Evolutionary conservation across 1,140 invertebrate genomes (phyloP).

Genomic region (Aphis craccivora): DNA sequence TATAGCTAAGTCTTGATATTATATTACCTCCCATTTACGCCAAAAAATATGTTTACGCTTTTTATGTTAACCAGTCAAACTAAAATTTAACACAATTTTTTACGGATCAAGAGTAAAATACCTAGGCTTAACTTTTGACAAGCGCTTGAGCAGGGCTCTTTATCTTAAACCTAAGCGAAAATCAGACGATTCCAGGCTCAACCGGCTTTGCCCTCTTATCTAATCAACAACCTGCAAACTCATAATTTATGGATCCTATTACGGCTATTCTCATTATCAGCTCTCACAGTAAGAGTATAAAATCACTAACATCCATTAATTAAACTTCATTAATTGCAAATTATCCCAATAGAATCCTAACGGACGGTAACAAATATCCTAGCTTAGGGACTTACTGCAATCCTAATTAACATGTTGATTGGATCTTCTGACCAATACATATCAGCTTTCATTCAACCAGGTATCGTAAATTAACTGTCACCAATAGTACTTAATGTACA

Average conservation of each 20-base stretch:
- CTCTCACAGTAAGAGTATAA: no score
- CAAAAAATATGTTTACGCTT: no score
- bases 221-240: neutral
- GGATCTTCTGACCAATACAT: neutral
- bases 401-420: neutral
- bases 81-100: no score
- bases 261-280: neutral
- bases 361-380: neutral
- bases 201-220: neutral
- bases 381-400: neutral
- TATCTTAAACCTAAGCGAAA: no score
- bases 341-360: neutral
- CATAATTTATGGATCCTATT: no score
- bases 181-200: no score
- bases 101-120: no score
- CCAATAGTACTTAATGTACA: neutral
- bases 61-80: no score
- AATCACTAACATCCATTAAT: neutral
- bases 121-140: no score
- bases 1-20: no score
- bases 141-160: no score
- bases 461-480: neutral
- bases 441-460: neutral
- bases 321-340: neutral
- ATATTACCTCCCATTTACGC: no score